Evolutionary conservation across 2,888 invertebrate genomes (phyloP), one percentile per base, ranked within the genome.

Genomic region (Chirona hameri): DNA sequence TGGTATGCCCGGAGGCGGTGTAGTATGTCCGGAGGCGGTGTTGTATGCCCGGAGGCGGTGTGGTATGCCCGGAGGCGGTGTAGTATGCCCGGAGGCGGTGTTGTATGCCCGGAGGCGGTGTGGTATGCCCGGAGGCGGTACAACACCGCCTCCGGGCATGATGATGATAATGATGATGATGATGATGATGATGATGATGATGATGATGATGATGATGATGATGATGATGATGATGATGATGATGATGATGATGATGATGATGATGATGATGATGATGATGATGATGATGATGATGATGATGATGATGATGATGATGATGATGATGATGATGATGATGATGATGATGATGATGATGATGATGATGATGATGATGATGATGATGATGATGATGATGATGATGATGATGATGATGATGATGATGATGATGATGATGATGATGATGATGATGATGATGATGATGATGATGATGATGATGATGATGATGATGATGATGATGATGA

Each of bases 161-260:
- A 65, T 65, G 65, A 65, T 65, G 65, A 65, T 65, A n/a, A 65
- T 65, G 65, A 65, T 65, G 65, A 65, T 65, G 65, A 65, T 65
- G 65, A 65, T 65, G 65, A 65, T 65, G 65, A 65, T 65, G 65
- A 65, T 65, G 65, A 65, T 65, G 65, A 65, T 65, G 65, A 65
- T 65, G 65, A 65, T 65, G 65, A 65, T 65, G 65, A 65, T 65
- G 65, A 65, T 65, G 65, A 65, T 65, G 65, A 65, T 65, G 65
- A n/a, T 65, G n/a, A 65, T 65, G 65, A 65, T 65, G 65, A 65
- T 65, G 65, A 65, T 65, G 65, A 65, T 65, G 65, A 65, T 65
- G 65, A 65, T 65, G 65, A 65, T 65, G 65, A 65, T 65, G 65
- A 65, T 65, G 65, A 65, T 65, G 65, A 65, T 65, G 65, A 65